Base-by-base conservation (phyloP, 2,797 vertebrate genomes). In the Bradypus variegatus region DNA sequence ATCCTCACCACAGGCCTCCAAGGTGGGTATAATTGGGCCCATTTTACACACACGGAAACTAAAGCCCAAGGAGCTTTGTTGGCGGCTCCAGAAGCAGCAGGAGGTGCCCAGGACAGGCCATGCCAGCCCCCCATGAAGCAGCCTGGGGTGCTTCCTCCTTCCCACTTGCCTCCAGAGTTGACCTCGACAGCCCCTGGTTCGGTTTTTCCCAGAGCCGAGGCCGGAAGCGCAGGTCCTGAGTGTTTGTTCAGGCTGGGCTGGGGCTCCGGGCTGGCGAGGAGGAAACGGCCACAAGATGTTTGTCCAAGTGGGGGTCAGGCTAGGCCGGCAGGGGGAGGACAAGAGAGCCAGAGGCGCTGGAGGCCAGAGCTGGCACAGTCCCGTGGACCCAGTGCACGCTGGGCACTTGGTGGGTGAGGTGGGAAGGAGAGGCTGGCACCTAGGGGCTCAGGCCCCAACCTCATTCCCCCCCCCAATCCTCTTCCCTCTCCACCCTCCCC, bases 261-360 rank as follows among this genome's bases (percentile, higher is more conserved):
- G 88, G 94, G 96, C 96, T 95, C 91, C 81, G 8, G 93, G 92
- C 92, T 89, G 93, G 93, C 87, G 69, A 94, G 89, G 92, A 41
- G 95, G 95, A 96, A 95, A 90, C 10, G 19, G 86, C 82, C 73
- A 6, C 92, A 92, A 96, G 95, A 95, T 95, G 95, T 96, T 95
- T 96, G 91, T 95, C 70, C 90, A 88, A 95, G 94, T 3, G 25
- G 67, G 79, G 91, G 94, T 92, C 72, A 69, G 94, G 60, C 67
- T 73, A 62, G 25, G 5, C 48, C 2, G 1, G 50, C 38, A 21
- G 78, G 50, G 91, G 55, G 55, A 75, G 78, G 53, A 77, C 67
- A 55, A 80, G 55, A 81, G 27, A 83, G 73, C 76, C 1, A 0
- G 38, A 65, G 80, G 31, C 70, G 82, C 21, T 16, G 85, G 48